Conservation (phyloP, 2,888 invertebrate genomes). For the Acholoe squamosa region DNA sequence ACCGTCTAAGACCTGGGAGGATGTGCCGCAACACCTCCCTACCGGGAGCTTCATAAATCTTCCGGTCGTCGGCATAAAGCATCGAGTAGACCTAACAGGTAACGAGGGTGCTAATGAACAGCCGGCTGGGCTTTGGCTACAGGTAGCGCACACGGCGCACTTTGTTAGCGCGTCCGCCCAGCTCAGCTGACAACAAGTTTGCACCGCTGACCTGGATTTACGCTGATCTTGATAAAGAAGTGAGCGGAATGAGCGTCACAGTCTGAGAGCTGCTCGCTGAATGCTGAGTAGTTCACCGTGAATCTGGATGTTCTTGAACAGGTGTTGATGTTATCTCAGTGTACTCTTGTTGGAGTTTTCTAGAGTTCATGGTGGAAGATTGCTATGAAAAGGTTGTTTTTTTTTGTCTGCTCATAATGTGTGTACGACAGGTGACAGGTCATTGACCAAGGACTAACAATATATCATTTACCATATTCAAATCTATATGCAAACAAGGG, state of each 20-base stretch:
- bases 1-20: background rate
- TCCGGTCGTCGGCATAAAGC: background rate
- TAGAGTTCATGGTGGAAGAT: no score
- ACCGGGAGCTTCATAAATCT: background rate
- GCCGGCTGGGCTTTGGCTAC: background rate
- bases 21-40: background rate
- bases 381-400: no score
- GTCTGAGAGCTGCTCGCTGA: no score
- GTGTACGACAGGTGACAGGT: no score
- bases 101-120: background rate
- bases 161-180: background rate
- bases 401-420: no score
- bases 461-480: no score
- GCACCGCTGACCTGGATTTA: constrained; percentile 19
- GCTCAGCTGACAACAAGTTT: constrained; percentile 8
- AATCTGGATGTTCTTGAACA: no score
- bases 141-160: background rate
- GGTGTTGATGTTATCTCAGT: no score
- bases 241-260: background rate
- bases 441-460: no score
- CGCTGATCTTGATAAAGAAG: constrained; percentile 9
- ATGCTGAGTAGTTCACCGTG: no score
- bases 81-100: background rate
- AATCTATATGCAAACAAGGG: no score
- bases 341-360: no score